Evolutionary conservation across 1,140 invertebrate genomes (phyloP), one percentile per base, ranked within the genome.

Genomic region (Drosophila mauritiana): DNA sequence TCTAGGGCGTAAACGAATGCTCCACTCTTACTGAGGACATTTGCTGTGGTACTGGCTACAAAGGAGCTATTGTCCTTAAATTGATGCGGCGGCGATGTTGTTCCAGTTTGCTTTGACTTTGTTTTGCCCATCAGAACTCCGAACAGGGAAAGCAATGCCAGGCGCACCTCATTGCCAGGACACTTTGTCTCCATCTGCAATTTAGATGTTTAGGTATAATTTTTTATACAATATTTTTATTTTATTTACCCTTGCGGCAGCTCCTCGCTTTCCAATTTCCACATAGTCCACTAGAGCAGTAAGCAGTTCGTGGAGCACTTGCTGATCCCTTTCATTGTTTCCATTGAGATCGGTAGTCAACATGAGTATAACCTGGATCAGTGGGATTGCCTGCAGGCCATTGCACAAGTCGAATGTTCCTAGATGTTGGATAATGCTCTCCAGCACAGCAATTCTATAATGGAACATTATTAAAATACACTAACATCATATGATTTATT

Each of bases 331-430:
- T 74, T 98, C 97, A 12, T 96, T 95, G 82, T 95, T 95, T 4
- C 96, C 96, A 92, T 98, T 97, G 8, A 99, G 93, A 92, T 99
- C 98, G 45, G 96, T 95, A 4, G 97, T 97, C 31, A 99, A 93
- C 95, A 98, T 98, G 5, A 98, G 93, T 4, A 99, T 93, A 75
- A 97, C 96, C 94, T 98, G 97, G 93, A 98, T 95, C 69, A 97
- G 97, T 1, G 98, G 98, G 92, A 99, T 97, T 11, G 97, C 95
- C 59, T 97, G 93, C 2, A 97, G 95, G 10, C 98, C 98, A 46
- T 91, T 92, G 59, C 88, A 91, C 37, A 73, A 15, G 72, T 92
- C 88, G 1, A 42, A 95, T 93, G 90, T 84, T 6, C 61, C 52
- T 20, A 92, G 61, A 22, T 92, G 90, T 17, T 82, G 72, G 3